Conservation (phyloP, 2,113 vertebrate species). For the Toxotes chatareus region DNA sequence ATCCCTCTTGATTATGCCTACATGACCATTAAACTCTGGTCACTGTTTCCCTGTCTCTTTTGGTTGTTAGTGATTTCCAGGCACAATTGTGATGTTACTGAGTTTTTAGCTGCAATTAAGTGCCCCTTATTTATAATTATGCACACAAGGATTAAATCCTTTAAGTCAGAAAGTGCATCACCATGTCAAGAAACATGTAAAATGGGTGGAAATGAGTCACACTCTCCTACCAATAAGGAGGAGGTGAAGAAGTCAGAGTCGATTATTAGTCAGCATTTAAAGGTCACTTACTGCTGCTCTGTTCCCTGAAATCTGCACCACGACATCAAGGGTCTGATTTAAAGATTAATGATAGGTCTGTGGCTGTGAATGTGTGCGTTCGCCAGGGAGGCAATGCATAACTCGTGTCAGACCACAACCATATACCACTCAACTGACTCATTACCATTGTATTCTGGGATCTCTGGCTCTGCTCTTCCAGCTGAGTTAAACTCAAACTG, state of each 20-base stretch:
- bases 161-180: not conserved
- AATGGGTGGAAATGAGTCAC: not conserved
- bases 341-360: not conserved
- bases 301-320: not conserved
- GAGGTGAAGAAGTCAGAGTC: not conserved
- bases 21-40: not conserved
- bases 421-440: not conserved
- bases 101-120: not conserved
- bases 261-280: slow-evolving; percentile 3
- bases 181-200: not conserved
- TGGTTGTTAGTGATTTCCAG: not conserved
- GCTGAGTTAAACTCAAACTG: slow-evolving; percentile 13
- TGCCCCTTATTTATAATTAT: not conserved
- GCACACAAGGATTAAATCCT: not conserved
- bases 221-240: not conserved
- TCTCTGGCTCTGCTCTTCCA: slow-evolving; percentile 6
- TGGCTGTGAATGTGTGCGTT: not conserved
- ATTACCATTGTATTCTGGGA: not conserved
- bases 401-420: not conserved
- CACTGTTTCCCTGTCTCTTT: not conserved
- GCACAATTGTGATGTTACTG: not conserved
- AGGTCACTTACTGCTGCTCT: slow-evolving; percentile 10
- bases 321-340: not conserved
- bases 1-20: not conserved
- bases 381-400: not conserved